These are phyloP conservation scores for Streblospio benedicti DNA, from an alignment of 1,140 invertebrate genomes.

Conservation along the genomic window DNA sequence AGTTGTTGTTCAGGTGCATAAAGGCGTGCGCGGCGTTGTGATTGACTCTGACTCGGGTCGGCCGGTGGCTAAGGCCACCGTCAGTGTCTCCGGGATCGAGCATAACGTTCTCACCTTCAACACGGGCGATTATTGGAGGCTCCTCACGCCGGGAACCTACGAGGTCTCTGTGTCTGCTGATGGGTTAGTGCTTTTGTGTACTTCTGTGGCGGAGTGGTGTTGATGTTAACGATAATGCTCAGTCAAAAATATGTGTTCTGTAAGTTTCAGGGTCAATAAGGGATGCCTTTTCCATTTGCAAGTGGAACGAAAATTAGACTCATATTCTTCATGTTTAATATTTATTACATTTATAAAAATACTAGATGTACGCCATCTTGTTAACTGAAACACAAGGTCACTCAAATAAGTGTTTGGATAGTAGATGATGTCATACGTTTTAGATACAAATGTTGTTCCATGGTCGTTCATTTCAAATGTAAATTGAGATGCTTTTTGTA, in stretches of 20 bases:
- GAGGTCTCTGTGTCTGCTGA: slow-evolving; percentile 66
- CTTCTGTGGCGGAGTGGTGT: background rate
- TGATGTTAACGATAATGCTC: background rate
- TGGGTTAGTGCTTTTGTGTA: slow-evolving; percentile 50
- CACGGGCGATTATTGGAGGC: slow-evolving; percentile 85
- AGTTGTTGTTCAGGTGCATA: slow-evolving; percentile 56
- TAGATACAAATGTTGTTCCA: no score
- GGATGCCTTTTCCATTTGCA: background rate
- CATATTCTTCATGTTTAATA: background rate
- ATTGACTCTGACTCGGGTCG: slow-evolving; percentile 62
- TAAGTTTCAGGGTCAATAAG: background rate
- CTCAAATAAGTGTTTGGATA: no score
- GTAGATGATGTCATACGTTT: no score
- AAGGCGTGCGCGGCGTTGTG: slow-evolving; percentile 79
- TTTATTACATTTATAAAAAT: no score
- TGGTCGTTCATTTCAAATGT: no score
- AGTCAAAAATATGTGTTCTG: background rate
- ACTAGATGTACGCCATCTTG: no score
- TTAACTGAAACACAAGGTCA: no score
- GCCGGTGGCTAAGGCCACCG: slow-evolving; percentile 62
- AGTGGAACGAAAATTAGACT: background rate
- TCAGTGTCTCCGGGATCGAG: slow-evolving; percentile 56
- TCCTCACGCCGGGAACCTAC: slow-evolving; percentile 80
- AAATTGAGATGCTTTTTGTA: no score
- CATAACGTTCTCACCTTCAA: slow-evolving; percentile 50